Evolutionary conservation across 2,797 vertebrate genomes (phyloP).

Genomic region (Manis javanica): DNA sequence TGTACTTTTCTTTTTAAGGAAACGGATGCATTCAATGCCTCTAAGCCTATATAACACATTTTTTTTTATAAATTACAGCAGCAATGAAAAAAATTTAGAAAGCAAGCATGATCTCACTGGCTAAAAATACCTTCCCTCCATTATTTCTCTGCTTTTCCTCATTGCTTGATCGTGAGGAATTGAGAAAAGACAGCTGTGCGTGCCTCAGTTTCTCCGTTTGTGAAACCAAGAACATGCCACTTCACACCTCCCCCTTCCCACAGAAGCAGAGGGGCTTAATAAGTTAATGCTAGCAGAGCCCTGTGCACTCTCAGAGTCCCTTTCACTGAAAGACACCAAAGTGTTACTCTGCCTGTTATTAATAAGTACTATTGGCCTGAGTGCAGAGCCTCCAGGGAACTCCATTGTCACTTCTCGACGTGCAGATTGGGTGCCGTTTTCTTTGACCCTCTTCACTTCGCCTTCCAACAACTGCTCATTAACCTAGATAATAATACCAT

Average conservation of each 20-base stretch:
- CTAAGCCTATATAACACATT: background rate
- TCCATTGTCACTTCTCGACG: background rate
- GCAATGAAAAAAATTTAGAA: background rate
- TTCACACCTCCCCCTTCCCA: background rate
- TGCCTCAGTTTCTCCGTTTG: conserved; percentile 52
- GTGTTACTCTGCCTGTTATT: background rate
- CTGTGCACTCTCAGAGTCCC: background rate
- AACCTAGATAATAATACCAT: background rate
- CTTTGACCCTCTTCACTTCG: background rate
- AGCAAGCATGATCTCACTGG: background rate
- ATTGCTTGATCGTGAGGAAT: background rate
- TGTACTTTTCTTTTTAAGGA: background rate
- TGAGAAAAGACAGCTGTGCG: background rate
- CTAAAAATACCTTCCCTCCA: background rate
- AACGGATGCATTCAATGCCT: background rate
- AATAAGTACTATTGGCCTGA: background rate
- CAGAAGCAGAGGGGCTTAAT: background rate
- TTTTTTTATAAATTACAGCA: background rate
- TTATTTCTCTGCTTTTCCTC: background rate
- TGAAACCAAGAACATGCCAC: background rate
- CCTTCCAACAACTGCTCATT: background rate
- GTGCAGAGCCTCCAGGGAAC: background rate
- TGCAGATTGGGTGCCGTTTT: background rate
- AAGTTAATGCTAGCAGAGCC: background rate
- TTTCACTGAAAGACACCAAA: conserved; percentile 15